Conservation (phyloP, 2,888 invertebrate genomes). For the Cancer borealis region DNA sequence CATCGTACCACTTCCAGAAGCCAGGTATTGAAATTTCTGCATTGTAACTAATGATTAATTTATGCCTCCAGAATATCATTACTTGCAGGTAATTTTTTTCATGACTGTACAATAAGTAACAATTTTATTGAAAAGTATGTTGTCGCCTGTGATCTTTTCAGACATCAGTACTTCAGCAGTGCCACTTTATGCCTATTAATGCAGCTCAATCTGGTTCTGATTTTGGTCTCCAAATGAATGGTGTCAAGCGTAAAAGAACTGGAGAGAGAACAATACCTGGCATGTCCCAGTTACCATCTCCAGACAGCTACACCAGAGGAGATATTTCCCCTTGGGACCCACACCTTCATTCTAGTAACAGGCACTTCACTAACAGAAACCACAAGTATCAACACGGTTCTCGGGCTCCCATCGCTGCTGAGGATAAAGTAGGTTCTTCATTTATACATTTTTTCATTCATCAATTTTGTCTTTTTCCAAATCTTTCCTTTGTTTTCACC, state of each 20-base stretch:
- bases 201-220: conserved; percentile 58
- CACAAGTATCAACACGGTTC: conserved; percentile 62
- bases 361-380: not conserved
- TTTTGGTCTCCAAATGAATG: conserved; percentile 50
- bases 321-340: not conserved
- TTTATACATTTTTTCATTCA: not conserved
- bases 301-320: not conserved
- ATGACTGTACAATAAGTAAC: too few species aligned
- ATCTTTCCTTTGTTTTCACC: not conserved
- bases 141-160: conserved; percentile 13
- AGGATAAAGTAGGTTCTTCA: conserved; percentile 62
- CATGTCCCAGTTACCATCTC: not conserved
- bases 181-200: conserved; percentile 70
- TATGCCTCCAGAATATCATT: not conserved
- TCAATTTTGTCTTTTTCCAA: not conserved
- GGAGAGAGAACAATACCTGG: conserved; percentile 29
- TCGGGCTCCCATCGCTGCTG: conserved; percentile 67
- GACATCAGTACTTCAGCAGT: conserved; percentile 56
- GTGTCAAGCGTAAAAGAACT: conserved; percentile 66
- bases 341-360: conserved; percentile 16
- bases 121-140: not conserved
- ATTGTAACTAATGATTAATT: not conserved
- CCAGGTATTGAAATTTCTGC: conserved; percentile 11
- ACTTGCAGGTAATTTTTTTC: not conserved
- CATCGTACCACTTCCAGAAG: conserved; percentile 16